These are phyloP conservation scores for Leptinotarsa undecemlineata DNA, from an alignment of 1,140 invertebrate species.

Conservation along the genomic window DNA sequence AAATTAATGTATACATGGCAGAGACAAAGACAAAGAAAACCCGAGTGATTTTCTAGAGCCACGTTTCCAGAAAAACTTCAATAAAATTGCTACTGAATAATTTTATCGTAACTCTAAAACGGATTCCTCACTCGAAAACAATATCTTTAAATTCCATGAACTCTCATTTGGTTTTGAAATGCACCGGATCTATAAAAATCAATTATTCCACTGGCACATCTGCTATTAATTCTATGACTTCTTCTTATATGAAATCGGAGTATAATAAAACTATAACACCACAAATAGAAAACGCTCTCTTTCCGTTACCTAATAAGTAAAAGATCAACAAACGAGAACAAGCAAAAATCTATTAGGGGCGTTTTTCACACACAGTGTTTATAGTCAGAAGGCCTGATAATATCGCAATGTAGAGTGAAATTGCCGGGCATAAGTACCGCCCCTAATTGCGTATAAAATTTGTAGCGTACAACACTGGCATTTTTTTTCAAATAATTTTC, in stretches of 20 bases:
- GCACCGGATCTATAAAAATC: slow-evolving; percentile 14
- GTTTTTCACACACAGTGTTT: slow-evolving; percentile 31
- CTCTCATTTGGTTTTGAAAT: neutral
- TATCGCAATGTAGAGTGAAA: neutral
- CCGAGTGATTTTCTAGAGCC: too few species aligned
- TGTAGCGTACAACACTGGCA: too few species aligned
- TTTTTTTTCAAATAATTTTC: too few species aligned
- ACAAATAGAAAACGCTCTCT: slow-evolving; percentile 33
- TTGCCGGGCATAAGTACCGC: too few species aligned
- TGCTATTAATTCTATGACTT: slow-evolving; percentile 40
- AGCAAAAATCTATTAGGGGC: slow-evolving; percentile 43
- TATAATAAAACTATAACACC: slow-evolving; percentile 40
- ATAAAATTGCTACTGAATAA: neutral
- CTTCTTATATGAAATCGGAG: slow-evolving; percentile 36
- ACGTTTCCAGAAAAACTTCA: too few species aligned
- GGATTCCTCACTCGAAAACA: neutral
- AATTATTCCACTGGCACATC: slow-evolving; percentile 19
- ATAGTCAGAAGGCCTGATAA: neutral
- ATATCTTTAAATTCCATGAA: neutral
- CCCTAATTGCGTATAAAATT: too few species aligned
- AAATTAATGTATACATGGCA: too few species aligned
- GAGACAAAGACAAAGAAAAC: too few species aligned
- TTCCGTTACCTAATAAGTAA: slow-evolving; percentile 31
- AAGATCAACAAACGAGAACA: slow-evolving; percentile 39
- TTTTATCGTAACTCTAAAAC: neutral